Evolutionary conservation across 37 sponge, comb jelly and placozoan species (phyloP).

Genomic region (Cladorhizidae sp.): DNA sequence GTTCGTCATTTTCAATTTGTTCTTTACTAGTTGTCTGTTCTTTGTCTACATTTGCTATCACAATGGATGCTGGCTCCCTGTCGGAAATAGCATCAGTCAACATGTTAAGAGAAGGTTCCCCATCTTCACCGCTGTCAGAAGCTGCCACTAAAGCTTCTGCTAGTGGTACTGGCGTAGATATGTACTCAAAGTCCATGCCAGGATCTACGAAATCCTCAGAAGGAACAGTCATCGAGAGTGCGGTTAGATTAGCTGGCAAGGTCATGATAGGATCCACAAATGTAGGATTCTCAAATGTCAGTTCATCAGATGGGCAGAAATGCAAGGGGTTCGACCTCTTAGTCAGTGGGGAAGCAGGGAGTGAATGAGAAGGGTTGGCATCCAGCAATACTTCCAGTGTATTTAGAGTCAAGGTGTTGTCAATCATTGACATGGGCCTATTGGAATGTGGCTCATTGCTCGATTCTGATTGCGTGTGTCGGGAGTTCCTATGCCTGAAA

Average conservation of each 20-base stretch:
- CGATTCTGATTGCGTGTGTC: background rate
- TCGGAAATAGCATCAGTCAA: background rate
- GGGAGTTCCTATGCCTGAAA: background rate
- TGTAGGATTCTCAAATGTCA: background rate
- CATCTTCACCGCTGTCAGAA: background rate
- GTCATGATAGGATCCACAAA: background rate
- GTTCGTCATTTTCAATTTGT: background rate
- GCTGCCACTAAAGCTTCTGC: background rate
- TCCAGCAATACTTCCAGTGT: constrained; percentile 12
- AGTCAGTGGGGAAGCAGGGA: constrained; percentile 29
- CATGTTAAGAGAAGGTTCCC: background rate
- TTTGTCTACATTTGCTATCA: no score
- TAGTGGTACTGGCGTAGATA: background rate
- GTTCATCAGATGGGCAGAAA: background rate
- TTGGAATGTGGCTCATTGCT: background rate
- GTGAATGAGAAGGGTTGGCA: constrained; percentile 4
- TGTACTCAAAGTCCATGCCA: background rate
- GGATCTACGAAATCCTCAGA: background rate
- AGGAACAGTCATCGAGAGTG: background rate
- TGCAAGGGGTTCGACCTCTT: background rate
- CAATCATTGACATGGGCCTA: constrained; percentile 11
- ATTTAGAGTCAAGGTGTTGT: background rate
- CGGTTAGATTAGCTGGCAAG: no score
- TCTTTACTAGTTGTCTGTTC: no score
- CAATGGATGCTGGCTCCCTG: no score